Percentiles rank a stretch among this genome's conserved stretches.
Evolutionary conservation across 1,140 invertebrate species (phyloP).

Genomic region (Philaenus spumarius): DNA sequence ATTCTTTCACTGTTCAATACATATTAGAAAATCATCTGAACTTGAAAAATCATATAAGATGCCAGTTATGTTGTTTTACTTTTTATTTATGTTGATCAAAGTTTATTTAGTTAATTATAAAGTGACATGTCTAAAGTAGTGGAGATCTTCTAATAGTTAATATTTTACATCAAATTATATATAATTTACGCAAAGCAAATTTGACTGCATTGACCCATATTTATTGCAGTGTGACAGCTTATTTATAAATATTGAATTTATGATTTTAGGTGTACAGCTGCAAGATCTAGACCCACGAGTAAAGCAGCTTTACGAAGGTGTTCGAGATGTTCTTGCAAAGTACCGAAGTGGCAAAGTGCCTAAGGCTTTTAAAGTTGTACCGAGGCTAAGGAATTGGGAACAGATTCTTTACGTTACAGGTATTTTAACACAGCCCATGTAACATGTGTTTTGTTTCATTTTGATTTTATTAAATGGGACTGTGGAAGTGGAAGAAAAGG

Average conservation of each 20-base stretch:
- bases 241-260: neutral
- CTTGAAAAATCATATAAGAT: no score
- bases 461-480: no score
- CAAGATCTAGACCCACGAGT: conserved; percentile 70
- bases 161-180: neutral
- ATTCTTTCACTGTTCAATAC: no score
- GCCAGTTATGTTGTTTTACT: no score
- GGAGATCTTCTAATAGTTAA: no score
- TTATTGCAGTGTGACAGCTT: neutral
- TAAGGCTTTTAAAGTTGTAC: conserved; percentile 97
- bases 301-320: conserved; percentile 78
- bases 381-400: conserved; percentile 92
- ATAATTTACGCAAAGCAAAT: neutral
- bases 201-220: neutral
- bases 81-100: no score
- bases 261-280: conserved; percentile 50
- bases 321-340: conserved; percentile 74
- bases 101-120: no score
- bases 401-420: conserved; percentile 82
- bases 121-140: no score
- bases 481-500: no score
- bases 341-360: conserved; percentile 96
- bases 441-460: no score
- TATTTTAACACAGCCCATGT: no score
- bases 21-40: no score